Conservation (phyloP, 2,113 vertebrate genomes). For the Dendropsophus ebraccatus region DNA sequence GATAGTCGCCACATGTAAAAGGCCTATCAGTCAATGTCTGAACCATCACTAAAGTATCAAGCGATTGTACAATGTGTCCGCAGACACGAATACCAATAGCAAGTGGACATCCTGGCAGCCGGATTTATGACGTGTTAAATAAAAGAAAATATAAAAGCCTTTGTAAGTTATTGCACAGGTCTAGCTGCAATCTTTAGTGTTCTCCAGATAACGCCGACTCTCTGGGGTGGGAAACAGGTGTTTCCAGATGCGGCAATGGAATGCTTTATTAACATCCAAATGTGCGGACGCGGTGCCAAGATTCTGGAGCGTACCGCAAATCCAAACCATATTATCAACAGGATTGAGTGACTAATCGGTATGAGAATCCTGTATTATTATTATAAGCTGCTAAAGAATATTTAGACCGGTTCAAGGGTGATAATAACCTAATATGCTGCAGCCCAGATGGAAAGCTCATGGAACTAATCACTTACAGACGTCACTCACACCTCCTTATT, state of each 20-base stretch:
- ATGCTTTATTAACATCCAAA: conserved; percentile 20
- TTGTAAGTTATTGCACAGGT: conserved; percentile 22
- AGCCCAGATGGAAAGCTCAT: conserved; percentile 15
- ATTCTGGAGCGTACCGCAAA: background rate
- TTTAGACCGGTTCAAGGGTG: background rate
- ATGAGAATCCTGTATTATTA: conserved; percentile 25
- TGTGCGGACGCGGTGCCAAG: conserved; percentile 15
- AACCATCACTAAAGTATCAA: background rate
- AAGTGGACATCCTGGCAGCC: conserved; percentile 13
- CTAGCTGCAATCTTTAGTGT: conserved; percentile 5
- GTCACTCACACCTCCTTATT: background rate
- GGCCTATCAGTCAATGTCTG: too few relatives aligned
- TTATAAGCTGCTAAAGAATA: conserved; percentile 12
- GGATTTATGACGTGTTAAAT: conserved; percentile 50
- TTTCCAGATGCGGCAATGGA: conserved; percentile 30
- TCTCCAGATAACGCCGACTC: conserved; percentile 31
- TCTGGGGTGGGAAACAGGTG: conserved; percentile 53
- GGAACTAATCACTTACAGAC: background rate
- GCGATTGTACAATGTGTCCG: background rate
- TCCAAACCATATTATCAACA: conserved; percentile 19
- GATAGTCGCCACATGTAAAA: too few relatives aligned
- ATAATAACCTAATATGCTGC: conserved; percentile 8
- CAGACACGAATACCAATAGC: background rate
- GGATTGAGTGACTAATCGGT: conserved; percentile 29
- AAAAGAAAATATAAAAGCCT: conserved; percentile 36